Base-by-base conservation (phyloP, 53 echinoderm and acorn worm genomes). In the Apostichopus leukothele region DNA sequence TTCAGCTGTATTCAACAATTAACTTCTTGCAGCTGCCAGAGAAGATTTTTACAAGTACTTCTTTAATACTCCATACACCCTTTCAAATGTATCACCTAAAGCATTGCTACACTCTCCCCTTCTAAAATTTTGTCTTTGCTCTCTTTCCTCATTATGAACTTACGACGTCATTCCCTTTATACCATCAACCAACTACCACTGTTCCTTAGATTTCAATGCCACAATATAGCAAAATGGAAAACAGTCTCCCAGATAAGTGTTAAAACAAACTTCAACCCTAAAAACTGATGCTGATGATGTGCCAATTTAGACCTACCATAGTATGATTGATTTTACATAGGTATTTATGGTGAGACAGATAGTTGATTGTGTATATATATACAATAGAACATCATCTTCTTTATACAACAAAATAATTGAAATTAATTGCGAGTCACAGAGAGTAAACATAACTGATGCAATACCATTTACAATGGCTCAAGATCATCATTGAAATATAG, bases 391-490 rank as follows among this genome's bases (percentile, higher is more conserved):
- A 50, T 26, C 9, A 74, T 74, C 54, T 83, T 67, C 27, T 85
- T 50, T 85, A 63, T 85, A 63, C 13, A 50, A 76, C 76, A 76
- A 76, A 76, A 25, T 50, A 76, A 76, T 22, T 74, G 39, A 50
- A 50, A 51, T 76, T 76, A 51, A 76, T 76, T 76, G 39, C 85
- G 27, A 85, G 67, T 66, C 39, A 63, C 67, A 85, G 66, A 83
- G 54, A 83, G 23, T 83, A 23, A 53, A 60, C 26, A 54, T 54
- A 80, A 59, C 53, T 80, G 52, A 80, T 80, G 80, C 18, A 80
- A 80, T 54, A 84, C 59, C 67, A 90, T 84, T 61, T 79, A 89
- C 73, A 76, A 90, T 74, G 60, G 26, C 76, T 84, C 55, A 50
- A 74, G 74, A 75, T 74, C 75, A 75, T 53, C 50, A 84, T 84